Evolutionary conservation across 2,888 invertebrate species (phyloP), one percentile per base, ranked within the genome.

Genomic region (Auanema freiburgensis): DNA sequence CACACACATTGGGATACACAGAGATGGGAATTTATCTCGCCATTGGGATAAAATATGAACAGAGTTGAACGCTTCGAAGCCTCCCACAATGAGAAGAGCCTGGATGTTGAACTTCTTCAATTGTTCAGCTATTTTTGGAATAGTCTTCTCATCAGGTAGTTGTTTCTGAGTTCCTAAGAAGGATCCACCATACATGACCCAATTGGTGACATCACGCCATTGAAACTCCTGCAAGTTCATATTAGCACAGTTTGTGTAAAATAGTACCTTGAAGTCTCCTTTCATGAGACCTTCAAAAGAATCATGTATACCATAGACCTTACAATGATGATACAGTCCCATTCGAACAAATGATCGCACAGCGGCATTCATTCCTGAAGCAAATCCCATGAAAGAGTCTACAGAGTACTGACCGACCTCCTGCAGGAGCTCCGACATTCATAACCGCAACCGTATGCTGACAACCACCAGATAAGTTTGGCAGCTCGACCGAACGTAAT

Each of bases 391-490:
- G 14, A n/a, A 43, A 43, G 43, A 43, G 14, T 4, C 1, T 10
- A 16, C n/a, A n/a, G n/a, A n/a, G n/a, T n/a, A n/a, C n/a, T 5
- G 18, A 16, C 25, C 23, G 5, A 76, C 97, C 98, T 86, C 98
- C 97, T 52, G 96, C 93, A 0, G 98, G 98, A 23, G 98, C 96
- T 67, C 98, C 98, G 71, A 97, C 91, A 85, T 96, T 95, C 90
- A 98, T 91, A 51, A 98, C 91, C 21, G 90, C 97, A 71, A 79
- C 71, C 33, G 77, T 79, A 72, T 77, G 82, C 33, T 69, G 63
- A 49, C 76, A 72, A 12, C 82, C 83, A 54, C 68, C 81, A 5
- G 79, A 78, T 10, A 83, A 69, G 54, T 83, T 80, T 60, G 79
- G 83, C 65, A 81, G 81, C 60, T 77, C 71, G n/a, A 81, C 81